A percentile compares a stretch with the other conserved stretches of the same genome.
Conservation (phyloP, 1,140 invertebrate genomes). For the Drosophila elegans region DNA sequence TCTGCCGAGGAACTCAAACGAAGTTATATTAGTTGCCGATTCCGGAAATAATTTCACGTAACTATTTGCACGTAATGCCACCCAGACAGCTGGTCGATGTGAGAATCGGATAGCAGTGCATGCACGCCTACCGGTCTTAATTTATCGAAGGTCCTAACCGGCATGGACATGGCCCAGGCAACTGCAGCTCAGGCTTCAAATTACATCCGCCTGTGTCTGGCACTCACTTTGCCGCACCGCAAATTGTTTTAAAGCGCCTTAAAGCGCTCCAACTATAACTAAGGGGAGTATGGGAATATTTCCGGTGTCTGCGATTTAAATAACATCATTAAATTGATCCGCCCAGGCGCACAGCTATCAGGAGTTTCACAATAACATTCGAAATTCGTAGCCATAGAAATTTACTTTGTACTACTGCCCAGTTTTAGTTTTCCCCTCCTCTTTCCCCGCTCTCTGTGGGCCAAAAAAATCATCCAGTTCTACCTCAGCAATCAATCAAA, state of each 20-base stretch:
- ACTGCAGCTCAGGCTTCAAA: constrained; percentile 57
- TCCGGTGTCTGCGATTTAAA: constrained; percentile 26
- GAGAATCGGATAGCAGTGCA: constrained; percentile 22
- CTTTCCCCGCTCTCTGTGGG: background rate
- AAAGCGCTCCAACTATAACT: background rate
- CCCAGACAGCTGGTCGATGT: constrained; percentile 20
- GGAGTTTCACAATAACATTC: constrained; percentile 5
- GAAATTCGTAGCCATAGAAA: constrained; percentile 15
- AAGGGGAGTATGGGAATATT: background rate
- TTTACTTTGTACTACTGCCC: background rate
- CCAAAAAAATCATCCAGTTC: background rate
- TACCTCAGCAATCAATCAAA: constrained; percentile 43
- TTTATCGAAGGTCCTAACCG: constrained; percentile 54
- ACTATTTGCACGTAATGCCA: constrained; percentile 73
- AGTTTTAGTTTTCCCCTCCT: background rate
- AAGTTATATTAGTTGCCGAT: constrained; percentile 73
- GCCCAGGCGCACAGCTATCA: constrained; percentile 14
- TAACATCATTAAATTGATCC: constrained; percentile 58
- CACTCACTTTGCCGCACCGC: background rate
- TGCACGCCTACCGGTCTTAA: constrained; percentile 47
- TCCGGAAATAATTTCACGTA: constrained; percentile 80
- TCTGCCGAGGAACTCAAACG: constrained; percentile 55
- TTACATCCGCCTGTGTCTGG: constrained; percentile 59
- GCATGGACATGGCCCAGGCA: constrained; percentile 54
- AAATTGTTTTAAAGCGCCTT: background rate